Evolutionary conservation across 2,888 invertebrate species (phyloP), one percentile per base, ranked within the genome.

Genomic region (Limenitis camilla): DNA sequence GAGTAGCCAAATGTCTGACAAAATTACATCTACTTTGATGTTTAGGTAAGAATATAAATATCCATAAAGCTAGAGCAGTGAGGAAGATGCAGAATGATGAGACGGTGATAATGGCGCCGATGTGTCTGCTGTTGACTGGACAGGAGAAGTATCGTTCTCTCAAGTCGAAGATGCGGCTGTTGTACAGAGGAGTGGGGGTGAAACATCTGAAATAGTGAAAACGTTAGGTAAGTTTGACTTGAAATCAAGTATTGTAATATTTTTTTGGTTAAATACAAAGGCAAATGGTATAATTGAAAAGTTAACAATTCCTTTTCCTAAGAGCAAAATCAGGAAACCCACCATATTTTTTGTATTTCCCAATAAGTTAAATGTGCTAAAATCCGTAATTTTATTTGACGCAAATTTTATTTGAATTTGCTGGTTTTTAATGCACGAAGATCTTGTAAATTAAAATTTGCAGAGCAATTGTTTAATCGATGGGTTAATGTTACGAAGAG

Each of bases 101-200:
- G 0, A 70, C 63, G 0, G 76, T 71, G 10, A 83, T 58, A 0
- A 66, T 63, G 0, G 74, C 49, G 0, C 77, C 77, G 0, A 73
- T 47, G 55, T 68, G 65, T 2, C 61, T 64, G 4, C 63, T 61
- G 2, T 64, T 55, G 0, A 56, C 40, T 0, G 62, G 44, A 59
- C 90, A 90, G 0, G 65, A 63, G 58, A 90, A 79, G 61, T 83
- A 85, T 40, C 82, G 73, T 0, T 66, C 63, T 0, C 83, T 70
- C 19, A 90, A 64, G 7, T 87, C 81, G 62, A 80, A 80, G 29
- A 90, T 70, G 4, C 79, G 68, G 36, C 82, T 84, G 69, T 83
- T 82, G 64, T 65, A 76, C 1, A 86, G 66, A 0, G 71, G 57
- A 1, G 68, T 61, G 6, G 90, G 90, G 0, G 75, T 70, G 39